Conservation (phyloP, 2,888 invertebrate species). For the Harpalus rufipes region DNA sequence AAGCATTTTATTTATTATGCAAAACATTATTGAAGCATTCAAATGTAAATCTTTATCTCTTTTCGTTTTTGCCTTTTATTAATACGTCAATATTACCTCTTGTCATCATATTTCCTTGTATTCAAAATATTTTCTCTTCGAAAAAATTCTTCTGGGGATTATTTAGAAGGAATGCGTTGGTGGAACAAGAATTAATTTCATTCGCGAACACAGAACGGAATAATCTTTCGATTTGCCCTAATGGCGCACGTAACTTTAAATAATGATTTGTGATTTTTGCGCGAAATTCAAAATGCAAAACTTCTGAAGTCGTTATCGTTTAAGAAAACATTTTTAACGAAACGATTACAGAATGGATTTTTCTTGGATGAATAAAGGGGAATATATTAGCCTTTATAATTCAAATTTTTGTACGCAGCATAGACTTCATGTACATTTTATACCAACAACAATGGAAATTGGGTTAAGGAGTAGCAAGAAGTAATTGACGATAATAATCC, state of each 20-base stretch:
- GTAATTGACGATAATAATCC: constrained; percentile 6
- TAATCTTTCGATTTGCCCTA: constrained; percentile 42
- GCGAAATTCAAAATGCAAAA: constrained; percentile 37
- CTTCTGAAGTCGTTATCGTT: constrained; percentile 38
- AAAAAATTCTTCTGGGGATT: constrained; percentile 17
- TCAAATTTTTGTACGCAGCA: background rate
- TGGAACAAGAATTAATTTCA: constrained; percentile 17
- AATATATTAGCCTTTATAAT: constrained; percentile 41
- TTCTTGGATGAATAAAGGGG: constrained; percentile 21
- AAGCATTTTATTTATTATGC: background rate
- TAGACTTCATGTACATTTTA: background rate
- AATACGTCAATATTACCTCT: background rate
- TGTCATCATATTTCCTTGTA: constrained; percentile 2
- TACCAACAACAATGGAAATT: background rate
- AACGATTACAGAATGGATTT: constrained; percentile 26
- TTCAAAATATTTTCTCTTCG: background rate
- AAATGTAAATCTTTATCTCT: background rate
- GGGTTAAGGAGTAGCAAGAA: background rate
- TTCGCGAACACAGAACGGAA: background rate
- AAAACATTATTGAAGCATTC: background rate
- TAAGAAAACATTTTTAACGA: constrained; percentile 26
- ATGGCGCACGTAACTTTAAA: constrained; percentile 42
- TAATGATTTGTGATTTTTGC: constrained; percentile 42
- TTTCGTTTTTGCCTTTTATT: background rate
- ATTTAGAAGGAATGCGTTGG: constrained; percentile 17